These are phyloP conservation scores for Xenopus borealis DNA, from an alignment of 2,113 vertebrate genomes.

Conservation along the genomic window DNA sequence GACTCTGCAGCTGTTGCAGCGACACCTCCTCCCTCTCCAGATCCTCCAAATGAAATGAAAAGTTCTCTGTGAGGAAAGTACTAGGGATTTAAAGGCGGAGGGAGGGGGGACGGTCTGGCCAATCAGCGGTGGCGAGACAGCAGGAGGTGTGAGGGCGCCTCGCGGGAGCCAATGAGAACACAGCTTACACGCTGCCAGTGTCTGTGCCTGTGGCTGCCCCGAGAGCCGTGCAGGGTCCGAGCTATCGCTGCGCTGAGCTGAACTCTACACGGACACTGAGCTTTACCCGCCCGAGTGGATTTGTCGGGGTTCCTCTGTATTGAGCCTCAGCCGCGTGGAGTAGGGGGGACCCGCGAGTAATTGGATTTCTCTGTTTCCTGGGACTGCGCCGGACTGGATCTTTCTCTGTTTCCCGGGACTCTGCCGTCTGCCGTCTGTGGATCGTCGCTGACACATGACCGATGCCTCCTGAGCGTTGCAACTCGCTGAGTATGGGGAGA, in stretches of 20 bases:
- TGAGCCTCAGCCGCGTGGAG: constrained; percentile 9
- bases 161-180: constrained; percentile 9
- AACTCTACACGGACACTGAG: neutral
- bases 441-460: neutral
- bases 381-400: neutral
- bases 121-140: constrained; percentile 12
- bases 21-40: too few species aligned
- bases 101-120: neutral
- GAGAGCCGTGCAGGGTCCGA: neutral
- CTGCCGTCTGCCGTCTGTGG: neutral
- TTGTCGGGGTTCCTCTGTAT: neutral
- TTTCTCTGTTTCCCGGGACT: neutral
- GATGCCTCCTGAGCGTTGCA: neutral
- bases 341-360: neutral
- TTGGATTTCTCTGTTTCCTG: neutral
- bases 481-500: neutral
- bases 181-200: constrained; percentile 2
- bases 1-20: too few species aligned
- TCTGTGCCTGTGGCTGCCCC: constrained; percentile 5
- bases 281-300: neutral
- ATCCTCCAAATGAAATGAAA: too few species aligned
- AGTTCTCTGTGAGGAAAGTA: too few species aligned
- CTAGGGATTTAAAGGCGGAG: neutral
- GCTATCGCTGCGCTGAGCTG: neutral
- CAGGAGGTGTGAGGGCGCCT: neutral